Conservation (phyloP, 1,140 invertebrate genomes). For the Tetraneura akinire region DNA sequence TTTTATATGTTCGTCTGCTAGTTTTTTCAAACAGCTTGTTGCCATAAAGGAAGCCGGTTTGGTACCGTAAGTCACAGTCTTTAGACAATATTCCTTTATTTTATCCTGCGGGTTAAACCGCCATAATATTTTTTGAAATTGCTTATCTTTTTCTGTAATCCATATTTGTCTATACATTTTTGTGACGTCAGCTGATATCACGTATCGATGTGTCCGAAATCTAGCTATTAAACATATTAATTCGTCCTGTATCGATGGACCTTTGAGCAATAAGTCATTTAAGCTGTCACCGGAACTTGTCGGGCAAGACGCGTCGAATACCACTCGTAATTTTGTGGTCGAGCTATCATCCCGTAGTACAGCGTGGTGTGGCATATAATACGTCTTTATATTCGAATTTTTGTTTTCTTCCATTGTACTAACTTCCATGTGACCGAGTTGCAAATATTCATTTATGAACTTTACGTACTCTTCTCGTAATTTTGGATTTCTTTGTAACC, state of each 20-base stretch:
- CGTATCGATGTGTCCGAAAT: not conserved
- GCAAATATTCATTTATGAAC: not conserved
- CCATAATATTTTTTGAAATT: not conserved
- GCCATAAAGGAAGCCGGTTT: too few relatives aligned
- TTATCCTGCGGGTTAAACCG: not conserved
- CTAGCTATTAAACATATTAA: not conserved
- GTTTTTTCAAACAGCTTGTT: conserved; percentile 56
- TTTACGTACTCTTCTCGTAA: not conserved
- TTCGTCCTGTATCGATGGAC: not conserved
- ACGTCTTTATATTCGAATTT: not conserved
- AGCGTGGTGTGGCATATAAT: conserved; percentile 51
- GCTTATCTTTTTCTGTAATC: not conserved
- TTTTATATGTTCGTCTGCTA: conserved; percentile 54
- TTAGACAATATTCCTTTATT: not conserved
- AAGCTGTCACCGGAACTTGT: conserved; percentile 57
- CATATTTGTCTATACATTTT: not conserved
- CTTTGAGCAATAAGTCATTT: conserved; percentile 55
- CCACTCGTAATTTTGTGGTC: conserved; percentile 57
- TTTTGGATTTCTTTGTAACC: not conserved
- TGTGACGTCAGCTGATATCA: not conserved
- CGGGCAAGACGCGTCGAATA: conserved; percentile 31
- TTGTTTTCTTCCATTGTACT: too few relatives aligned
- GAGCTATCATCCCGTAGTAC: conserved; percentile 54
- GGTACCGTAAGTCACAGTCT: too few relatives aligned
- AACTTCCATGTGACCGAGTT: not conserved